A percentile compares a stretch with the other conserved stretches of the same genome.
Conservation (phyloP, 2,797 vertebrate species). For the Austrolebias charrua region DNA sequence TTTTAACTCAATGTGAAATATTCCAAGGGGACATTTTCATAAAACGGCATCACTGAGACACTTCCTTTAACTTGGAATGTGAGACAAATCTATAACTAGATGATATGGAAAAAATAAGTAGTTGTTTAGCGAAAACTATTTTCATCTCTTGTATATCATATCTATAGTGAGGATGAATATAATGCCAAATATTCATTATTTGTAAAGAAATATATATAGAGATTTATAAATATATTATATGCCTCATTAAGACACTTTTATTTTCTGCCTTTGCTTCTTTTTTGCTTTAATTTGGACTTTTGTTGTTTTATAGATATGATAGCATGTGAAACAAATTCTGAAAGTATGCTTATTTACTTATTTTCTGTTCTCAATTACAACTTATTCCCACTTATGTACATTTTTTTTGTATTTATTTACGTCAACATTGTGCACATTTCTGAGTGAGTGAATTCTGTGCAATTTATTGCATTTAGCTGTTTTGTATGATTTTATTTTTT, state of each 20-base stretch:
- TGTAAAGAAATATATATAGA: constrained; percentile 87
- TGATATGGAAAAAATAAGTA: constrained; percentile 71
- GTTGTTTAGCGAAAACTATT: constrained; percentile 84
- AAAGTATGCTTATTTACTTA: constrained; percentile 83
- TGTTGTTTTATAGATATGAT: constrained; percentile 77
- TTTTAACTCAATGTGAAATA: constrained; percentile 55
- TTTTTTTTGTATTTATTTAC: constrained; percentile 71
- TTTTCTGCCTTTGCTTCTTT: constrained; percentile 84
- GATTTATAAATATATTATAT: constrained; percentile 83
- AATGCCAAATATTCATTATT: constrained; percentile 93
- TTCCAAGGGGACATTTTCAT: constrained; percentile 55
- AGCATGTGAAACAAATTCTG: constrained; percentile 88
- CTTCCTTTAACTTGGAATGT: constrained; percentile 78
- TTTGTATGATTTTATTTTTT: constrained; percentile 51
- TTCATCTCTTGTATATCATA: constrained; percentile 87
- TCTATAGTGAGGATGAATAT: constrained; percentile 88
- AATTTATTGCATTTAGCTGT: constrained; percentile 43
- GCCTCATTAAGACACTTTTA: constrained; percentile 84
- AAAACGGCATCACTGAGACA: constrained; percentile 54
- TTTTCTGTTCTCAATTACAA: constrained; percentile 56
- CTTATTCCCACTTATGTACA: constrained; percentile 58
- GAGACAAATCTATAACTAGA: constrained; percentile 74
- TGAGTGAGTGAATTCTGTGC: constrained; percentile 60
- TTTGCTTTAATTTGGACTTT: constrained; percentile 77
- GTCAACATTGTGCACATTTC: constrained; percentile 60